These are phyloP conservation scores for Anomalospiza imberbis DNA, from an alignment of 2,797 vertebrate species.

Conservation along the genomic window DNA sequence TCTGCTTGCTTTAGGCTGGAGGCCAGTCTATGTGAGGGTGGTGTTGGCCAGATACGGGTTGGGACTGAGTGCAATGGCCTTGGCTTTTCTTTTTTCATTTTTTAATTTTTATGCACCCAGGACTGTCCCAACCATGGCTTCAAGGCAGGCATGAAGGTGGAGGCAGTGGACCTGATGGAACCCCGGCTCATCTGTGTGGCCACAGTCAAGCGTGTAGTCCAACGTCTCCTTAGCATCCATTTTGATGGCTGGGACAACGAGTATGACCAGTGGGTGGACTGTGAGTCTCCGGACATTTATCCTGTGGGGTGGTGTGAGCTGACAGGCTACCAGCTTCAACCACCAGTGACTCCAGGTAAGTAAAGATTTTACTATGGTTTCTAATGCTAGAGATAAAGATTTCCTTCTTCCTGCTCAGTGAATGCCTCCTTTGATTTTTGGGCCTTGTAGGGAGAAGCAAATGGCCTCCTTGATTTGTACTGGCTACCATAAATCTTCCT, in stretches of 20 bases:
- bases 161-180: slow-evolving; percentile 97
- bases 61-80: background rate
- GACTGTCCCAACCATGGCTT: slow-evolving; percentile 89
- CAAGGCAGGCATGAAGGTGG: slow-evolving; percentile 89
- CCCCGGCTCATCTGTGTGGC: slow-evolving; percentile 94
- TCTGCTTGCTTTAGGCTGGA: background rate
- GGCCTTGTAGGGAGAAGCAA: background rate
- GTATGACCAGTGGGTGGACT: slow-evolving; percentile 97
- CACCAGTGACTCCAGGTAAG: slow-evolving; percentile 85
- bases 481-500: background rate
- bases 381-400: background rate
- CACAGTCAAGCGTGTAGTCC: slow-evolving; percentile 85
- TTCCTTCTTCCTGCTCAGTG: background rate
- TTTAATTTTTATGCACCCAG: slow-evolving; percentile 57
- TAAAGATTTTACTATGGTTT: background rate
- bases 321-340: slow-evolving; percentile 89
- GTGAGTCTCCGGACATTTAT: slow-evolving; percentile 93
- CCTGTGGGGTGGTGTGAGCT: slow-evolving; percentile 95
- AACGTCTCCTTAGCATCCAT: slow-evolving; percentile 90
- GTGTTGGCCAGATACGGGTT: background rate
- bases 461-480: background rate
- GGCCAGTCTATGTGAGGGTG: background rate
- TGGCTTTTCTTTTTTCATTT: background rate
- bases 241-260: slow-evolving; percentile 96
- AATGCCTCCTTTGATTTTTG: background rate